Evolutionary conservation across 2,113 vertebrate genomes (phyloP).

Genomic region (Mola mola): DNA sequence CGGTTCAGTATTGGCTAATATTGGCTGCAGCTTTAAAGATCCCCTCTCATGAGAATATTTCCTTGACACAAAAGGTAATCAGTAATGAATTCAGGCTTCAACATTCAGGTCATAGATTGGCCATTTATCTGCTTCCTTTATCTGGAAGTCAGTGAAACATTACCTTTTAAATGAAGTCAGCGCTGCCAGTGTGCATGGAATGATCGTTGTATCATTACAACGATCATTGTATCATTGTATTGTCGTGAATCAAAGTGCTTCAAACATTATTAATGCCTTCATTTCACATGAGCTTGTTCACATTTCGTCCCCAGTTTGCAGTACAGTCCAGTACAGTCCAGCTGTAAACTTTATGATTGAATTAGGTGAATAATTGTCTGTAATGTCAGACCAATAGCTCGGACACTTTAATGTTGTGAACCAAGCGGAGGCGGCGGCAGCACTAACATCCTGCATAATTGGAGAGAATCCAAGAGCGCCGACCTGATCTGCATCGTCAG

Average conservation of each 20-base stretch:
- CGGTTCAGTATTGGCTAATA: no score
- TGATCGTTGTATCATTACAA: no score
- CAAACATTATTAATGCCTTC: neutral
- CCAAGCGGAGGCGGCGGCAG: constrained; percentile 2
- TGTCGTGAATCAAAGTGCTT: neutral
- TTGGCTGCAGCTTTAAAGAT: no score
- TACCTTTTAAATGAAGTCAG: no score
- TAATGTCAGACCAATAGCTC: constrained; percentile 48
- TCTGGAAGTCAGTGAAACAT: no score
- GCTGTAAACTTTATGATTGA: constrained; percentile 34
- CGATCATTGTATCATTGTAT: no score
- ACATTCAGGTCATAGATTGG: no score
- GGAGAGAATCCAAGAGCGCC: constrained; percentile 17
- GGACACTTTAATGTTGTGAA: constrained; percentile 43
- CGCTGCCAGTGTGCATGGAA: no score
- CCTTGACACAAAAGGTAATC: no score
- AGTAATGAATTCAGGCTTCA: no score
- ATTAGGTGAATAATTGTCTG: constrained; percentile 53
- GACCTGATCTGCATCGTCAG: constrained; percentile 20
- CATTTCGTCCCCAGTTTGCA: constrained; percentile 3
- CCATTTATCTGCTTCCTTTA: no score
- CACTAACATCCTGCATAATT: constrained; percentile 12
- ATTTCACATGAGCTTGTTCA: constrained; percentile 12
- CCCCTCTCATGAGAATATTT: no score
- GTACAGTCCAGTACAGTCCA: constrained; percentile 22